Evolutionary conservation across 1,140 invertebrate species (phyloP).

Genomic region (Eumaeus atala): DNA sequence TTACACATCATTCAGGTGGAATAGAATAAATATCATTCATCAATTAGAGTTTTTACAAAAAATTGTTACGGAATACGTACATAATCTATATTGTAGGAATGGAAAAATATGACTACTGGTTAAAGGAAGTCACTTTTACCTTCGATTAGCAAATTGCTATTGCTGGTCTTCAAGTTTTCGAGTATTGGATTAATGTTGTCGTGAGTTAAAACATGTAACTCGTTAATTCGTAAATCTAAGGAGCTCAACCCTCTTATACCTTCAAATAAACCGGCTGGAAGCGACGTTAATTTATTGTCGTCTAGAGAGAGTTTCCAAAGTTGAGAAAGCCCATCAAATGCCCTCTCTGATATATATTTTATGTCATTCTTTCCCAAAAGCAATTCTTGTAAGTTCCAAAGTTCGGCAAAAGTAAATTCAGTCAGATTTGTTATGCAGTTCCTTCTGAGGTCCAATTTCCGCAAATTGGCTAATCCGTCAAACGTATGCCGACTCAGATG

Average conservation of each 20-base stretch:
- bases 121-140: conserved; percentile 76
- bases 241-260: conserved; percentile 78
- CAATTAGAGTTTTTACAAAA: no score
- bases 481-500: conserved; percentile 82
- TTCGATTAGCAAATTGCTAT: conserved; percentile 82
- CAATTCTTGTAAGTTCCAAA: conserved; percentile 81
- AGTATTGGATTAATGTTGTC: conserved; percentile 60
- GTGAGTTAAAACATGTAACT: conserved; percentile 82
- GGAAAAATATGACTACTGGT: not conserved
- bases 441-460: conserved; percentile 79
- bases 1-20: no score
- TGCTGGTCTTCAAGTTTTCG: conserved; percentile 80
- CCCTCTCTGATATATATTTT: conserved; percentile 79
- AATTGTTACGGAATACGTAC: no score
- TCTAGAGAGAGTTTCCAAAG: conserved; percentile 80
- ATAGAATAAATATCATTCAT: no score
- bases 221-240: conserved; percentile 83
- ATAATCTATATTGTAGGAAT: not conserved
- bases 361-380: conserved; percentile 81
- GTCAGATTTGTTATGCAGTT: conserved; percentile 83
- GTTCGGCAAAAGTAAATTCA: conserved; percentile 83
- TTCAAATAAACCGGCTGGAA: conserved; percentile 79
- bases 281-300: conserved; percentile 80
- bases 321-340: conserved; percentile 81
- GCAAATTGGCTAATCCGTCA: conserved; percentile 79